Evolutionary conservation across 2,113 vertebrate genomes (phyloP).

Genomic region (Podarcis raffonei): DNA sequence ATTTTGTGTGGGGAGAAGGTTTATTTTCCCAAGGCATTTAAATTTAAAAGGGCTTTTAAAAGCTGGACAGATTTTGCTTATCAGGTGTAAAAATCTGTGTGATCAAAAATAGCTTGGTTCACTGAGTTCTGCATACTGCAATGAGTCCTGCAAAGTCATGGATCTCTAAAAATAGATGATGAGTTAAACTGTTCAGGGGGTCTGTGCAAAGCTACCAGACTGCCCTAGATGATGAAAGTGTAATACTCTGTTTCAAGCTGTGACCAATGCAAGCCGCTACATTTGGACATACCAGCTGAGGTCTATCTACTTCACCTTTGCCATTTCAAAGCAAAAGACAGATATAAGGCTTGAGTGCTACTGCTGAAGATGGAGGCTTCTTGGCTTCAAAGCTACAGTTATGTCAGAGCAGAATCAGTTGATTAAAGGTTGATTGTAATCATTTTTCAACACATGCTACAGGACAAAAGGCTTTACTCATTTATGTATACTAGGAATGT

Average conservation of each 20-base stretch:
- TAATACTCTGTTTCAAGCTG: not conserved
- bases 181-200: not conserved
- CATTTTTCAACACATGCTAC: not conserved
- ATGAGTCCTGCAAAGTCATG: not conserved
- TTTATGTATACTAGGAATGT: not conserved
- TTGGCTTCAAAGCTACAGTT: not conserved
- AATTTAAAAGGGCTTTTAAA: not conserved
- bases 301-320: not conserved
- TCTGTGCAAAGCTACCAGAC: not conserved
- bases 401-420: not conserved
- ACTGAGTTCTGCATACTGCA: not conserved
- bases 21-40: too few relatives aligned
- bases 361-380: not conserved
- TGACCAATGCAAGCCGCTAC: not conserved
- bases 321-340: conserved; percentile 19
- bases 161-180: not conserved
- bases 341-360: not conserved
- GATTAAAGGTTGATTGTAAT: not conserved
- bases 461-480: not conserved
- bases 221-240: not conserved
- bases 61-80: not conserved
- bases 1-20: not conserved
- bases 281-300: not conserved
- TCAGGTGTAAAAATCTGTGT: not conserved
- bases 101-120: not conserved